phyloP scores from a whole-genome alignment of 2,888 invertebrate genomes.

The Ferrisia virgata region DNA sequence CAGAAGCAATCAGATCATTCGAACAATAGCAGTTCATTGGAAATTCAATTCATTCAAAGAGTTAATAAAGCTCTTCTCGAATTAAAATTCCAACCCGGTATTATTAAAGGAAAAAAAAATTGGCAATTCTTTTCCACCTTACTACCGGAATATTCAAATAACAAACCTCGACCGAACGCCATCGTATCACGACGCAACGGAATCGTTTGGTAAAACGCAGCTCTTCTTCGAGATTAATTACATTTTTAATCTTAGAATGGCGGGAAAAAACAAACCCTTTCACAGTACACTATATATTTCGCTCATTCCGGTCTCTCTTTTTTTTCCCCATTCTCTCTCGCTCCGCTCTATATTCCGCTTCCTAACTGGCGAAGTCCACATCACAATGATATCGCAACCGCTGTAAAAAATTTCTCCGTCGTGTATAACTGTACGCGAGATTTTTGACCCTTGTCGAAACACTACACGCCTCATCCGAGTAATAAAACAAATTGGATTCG shows the following conservation, averaged over 20 bases:
- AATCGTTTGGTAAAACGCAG: background rate
- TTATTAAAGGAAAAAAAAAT: background rate
- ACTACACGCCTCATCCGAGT: constrained; percentile 3
- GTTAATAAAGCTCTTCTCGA: background rate
- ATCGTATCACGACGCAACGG: background rate
- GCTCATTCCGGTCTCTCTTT: background rate
- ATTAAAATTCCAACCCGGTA: background rate
- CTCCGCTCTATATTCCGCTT: too few species aligned
- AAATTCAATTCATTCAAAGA: background rate
- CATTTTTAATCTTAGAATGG: background rate
- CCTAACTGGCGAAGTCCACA: too few species aligned
- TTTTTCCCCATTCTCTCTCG: background rate
- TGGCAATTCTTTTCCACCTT: background rate
- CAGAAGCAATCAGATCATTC: background rate
- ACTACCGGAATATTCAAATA: background rate
- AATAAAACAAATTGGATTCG: constrained; percentile 15
- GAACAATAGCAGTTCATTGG: background rate
- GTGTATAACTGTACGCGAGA: background rate
- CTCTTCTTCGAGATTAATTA: background rate
- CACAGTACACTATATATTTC: background rate
- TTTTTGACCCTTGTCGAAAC: constrained; percentile 14
- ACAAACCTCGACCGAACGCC: background rate
- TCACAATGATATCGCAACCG: background rate
- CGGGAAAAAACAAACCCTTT: background rate
- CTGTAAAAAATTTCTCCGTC: background rate